These are phyloP conservation scores for Gymnocephalus cernua DNA, from an alignment of 2,113 vertebrate species.

Conservation along the genomic window DNA sequence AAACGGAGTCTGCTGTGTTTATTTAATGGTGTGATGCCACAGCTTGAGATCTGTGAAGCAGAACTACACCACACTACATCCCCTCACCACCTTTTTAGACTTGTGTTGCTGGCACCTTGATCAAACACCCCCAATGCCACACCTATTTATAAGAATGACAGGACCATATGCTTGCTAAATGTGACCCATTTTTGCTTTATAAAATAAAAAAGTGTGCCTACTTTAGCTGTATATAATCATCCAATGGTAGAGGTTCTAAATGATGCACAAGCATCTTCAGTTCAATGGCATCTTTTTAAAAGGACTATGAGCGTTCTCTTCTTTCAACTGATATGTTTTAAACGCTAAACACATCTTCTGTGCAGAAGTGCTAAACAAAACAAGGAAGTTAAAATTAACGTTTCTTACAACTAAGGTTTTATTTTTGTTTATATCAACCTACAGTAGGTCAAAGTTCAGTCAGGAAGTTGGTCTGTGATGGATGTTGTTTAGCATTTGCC, in stretches of 20 bases:
- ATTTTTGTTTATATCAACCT: neutral
- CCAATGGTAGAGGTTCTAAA: neutral
- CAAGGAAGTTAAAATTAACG: neutral
- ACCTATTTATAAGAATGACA: conserved; percentile 31
- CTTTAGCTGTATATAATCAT: neutral
- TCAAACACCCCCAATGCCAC: conserved; percentile 36
- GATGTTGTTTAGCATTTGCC: neutral
- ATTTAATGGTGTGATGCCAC: conserved; percentile 65
- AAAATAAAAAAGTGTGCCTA: neutral
- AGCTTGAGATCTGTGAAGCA: conserved; percentile 59
- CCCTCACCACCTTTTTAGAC: conserved; percentile 47
- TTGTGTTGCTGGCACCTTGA: conserved; percentile 36
- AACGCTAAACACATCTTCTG: neutral
- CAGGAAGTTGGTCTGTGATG: neutral
- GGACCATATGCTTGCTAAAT: conserved; percentile 29
- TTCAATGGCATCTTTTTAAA: neutral
- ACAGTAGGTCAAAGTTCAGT: neutral
- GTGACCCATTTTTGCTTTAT: neutral
- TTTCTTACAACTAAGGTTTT: neutral
- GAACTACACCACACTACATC: conserved; percentile 36
- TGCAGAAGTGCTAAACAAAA: neutral
- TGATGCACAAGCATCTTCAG: neutral
- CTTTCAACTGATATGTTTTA: neutral
- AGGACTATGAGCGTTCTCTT: neutral
- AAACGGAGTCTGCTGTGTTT: conserved; percentile 25